Conservation (phyloP, 1,140 invertebrate species). For the Sitophilus oryzae region DNA sequence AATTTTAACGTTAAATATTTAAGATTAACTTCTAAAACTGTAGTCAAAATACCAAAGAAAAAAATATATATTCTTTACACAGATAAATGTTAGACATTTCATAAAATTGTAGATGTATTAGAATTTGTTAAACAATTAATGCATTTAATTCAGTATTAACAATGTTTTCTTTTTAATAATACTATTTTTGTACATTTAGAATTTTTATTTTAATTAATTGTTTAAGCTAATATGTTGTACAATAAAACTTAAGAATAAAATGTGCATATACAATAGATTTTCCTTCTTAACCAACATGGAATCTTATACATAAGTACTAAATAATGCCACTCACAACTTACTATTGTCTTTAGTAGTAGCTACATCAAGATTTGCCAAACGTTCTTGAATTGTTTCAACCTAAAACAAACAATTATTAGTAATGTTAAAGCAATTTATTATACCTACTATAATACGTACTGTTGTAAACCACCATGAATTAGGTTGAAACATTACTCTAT, state of each 20-base stretch:
- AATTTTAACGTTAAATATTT: background rate
- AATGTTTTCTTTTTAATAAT: background rate
- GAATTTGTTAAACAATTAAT: background rate
- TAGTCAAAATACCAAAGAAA: slow-evolving; percentile 15
- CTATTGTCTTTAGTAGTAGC: too few species aligned
- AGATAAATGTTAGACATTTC: background rate
- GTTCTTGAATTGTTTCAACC: too few species aligned
- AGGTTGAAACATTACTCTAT: slow-evolving; percentile 64
- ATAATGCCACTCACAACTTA: too few species aligned
- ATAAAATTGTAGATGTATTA: too few species aligned
- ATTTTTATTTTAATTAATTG: background rate
- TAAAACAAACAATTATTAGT: too few species aligned
- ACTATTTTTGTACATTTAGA: background rate
- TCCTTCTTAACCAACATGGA: too few species aligned
- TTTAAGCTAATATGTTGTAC: too few species aligned
- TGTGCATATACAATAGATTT: too few species aligned
- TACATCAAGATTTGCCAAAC: too few species aligned
- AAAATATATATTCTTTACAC: slow-evolving; percentile 9
- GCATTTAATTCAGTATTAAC: background rate
- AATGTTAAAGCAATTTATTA: too few species aligned
- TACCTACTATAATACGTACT: slow-evolving; percentile 53
- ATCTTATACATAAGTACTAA: too few species aligned
- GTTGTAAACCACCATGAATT: slow-evolving; percentile 79
- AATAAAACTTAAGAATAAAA: too few species aligned
- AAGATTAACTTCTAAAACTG: slow-evolving; percentile 1